A percentile compares a stretch with the other conserved stretches of the same genome.
phyloP scores from a whole-genome alignment of 2,797 vertebrate genomes.

The Spatula clypeata region DNA sequence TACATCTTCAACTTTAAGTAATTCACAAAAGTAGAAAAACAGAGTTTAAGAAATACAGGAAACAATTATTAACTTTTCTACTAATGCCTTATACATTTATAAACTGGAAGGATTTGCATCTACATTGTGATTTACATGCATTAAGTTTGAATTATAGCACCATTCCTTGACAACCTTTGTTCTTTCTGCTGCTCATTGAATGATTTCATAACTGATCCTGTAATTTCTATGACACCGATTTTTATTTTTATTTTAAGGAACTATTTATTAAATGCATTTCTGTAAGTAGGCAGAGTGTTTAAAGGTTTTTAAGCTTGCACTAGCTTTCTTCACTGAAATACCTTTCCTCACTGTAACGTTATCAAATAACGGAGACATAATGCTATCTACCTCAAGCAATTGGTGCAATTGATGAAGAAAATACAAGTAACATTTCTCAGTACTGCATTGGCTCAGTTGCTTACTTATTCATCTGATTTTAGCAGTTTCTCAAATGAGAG shows the following conservation, averaged over 20 bases:
- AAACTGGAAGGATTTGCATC: neutral
- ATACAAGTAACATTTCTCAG: neutral
- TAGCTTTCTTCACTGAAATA: neutral
- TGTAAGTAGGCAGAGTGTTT: neutral
- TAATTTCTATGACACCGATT: neutral
- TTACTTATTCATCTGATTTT: neutral
- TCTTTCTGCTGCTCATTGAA: neutral
- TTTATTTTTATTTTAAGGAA: neutral
- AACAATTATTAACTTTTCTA: slow-evolving; percentile 10
- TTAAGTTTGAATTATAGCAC: neutral
- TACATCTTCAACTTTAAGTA: slow-evolving; percentile 40
- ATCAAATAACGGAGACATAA: neutral
- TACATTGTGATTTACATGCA: neutral
- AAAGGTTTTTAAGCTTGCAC: neutral
- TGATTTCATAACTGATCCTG: neutral
- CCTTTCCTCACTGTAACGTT: neutral
- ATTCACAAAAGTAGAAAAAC: slow-evolving; percentile 33
- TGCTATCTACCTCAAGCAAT: neutral
- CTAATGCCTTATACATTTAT: neutral
- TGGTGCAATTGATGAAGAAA: neutral
- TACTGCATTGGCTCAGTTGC: neutral
- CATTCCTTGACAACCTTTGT: neutral
- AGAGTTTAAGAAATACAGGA: slow-evolving; percentile 39
- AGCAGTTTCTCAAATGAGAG: neutral
- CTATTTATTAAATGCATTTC: neutral